Evolutionary conservation across 2,888 invertebrate genomes (phyloP).

Genomic region (Epinotia nisella): DNA sequence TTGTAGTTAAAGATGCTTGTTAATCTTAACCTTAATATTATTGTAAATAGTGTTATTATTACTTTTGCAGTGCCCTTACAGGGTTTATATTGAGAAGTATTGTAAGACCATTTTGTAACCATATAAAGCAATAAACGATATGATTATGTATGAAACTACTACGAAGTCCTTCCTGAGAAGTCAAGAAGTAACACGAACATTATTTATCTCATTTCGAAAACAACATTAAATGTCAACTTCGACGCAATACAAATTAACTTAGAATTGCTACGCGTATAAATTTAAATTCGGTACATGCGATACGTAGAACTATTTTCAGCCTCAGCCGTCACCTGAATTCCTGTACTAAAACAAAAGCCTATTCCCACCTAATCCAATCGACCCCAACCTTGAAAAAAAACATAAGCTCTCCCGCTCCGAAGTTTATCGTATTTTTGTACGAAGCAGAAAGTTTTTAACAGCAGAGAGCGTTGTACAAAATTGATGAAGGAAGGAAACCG

Average conservation of each 20-base stretch:
- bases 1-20: too few relatives aligned
- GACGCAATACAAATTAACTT: neutral
- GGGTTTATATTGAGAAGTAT: too few relatives aligned
- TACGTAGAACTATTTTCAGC: neutral
- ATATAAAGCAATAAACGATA: too few relatives aligned
- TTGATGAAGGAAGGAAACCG: conserved; percentile 81
- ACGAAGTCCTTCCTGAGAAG: too few relatives aligned
- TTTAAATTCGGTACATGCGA: neutral
- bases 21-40: too few relatives aligned
- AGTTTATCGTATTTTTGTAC: conserved; percentile 48
- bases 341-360: conserved; percentile 34
- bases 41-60: too few relatives aligned
- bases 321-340: conserved; percentile 16
- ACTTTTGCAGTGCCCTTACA: too few relatives aligned
- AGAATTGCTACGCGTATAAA: neutral
- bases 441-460: conserved; percentile 57
- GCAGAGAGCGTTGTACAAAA: conserved; percentile 79
- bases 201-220: neutral
- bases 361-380: conserved; percentile 38
- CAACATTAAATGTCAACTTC: neutral
- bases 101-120: too few relatives aligned
- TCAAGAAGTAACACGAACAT: too few relatives aligned
- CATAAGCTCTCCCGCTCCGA: conserved; percentile 35
- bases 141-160: too few relatives aligned
- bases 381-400: conserved; percentile 44